Conservation (phyloP, 2,113 vertebrate genomes). For the Rhynchopsitta pachyrhyncha region DNA sequence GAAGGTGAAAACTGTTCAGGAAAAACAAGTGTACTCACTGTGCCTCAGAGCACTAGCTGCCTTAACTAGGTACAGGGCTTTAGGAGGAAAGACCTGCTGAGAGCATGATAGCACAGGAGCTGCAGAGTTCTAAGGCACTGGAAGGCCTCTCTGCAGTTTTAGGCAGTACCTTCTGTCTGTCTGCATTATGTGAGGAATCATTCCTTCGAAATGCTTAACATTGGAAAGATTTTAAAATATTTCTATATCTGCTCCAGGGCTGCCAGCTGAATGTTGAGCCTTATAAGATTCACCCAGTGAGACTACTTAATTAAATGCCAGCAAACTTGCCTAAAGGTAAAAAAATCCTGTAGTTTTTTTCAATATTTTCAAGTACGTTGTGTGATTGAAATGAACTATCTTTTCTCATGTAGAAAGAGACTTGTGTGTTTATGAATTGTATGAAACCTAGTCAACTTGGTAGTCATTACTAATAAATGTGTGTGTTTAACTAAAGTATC, state of each 20-base stretch:
- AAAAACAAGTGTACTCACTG: background rate
- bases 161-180: background rate
- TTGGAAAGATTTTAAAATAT: background rate
- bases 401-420: background rate
- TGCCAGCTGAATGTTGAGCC: background rate
- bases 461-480: background rate
- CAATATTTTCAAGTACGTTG: background rate
- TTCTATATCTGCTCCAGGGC: background rate
- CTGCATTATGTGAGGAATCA: background rate
- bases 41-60: background rate
- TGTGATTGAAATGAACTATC: background rate
- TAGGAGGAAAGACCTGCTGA: background rate
- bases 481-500: background rate
- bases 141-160: background rate
- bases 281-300: slow-evolving; percentile 25
- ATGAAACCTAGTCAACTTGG: background rate
- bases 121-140: background rate
- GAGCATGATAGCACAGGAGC: background rate
- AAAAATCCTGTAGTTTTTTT: background rate
- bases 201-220: background rate
- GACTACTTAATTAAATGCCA: slow-evolving; percentile 26
- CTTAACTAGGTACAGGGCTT: background rate
- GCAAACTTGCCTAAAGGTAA: background rate
- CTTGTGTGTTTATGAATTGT: background rate
- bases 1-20: background rate